These are phyloP conservation scores for Erithacus rubecula DNA, from an alignment of 2,797 vertebrate genomes.

Conservation along the genomic window DNA sequence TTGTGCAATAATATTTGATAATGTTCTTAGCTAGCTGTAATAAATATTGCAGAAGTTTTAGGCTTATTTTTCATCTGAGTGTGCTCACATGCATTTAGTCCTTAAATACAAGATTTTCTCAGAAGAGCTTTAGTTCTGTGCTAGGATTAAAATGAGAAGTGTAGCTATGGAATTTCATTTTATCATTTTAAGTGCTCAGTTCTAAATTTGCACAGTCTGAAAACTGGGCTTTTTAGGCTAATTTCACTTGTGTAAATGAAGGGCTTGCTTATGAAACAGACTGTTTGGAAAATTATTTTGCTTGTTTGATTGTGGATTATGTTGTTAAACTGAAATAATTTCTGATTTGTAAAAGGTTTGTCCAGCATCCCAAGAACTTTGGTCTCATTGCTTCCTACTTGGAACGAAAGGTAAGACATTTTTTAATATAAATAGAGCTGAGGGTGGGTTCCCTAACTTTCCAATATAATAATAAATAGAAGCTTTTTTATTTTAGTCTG, in stretches of 20 bases:
- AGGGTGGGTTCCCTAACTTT: neutral
- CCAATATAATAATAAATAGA: constrained; percentile 15
- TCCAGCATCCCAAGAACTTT: constrained; percentile 99
- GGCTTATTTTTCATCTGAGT: neutral
- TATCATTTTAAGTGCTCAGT: neutral
- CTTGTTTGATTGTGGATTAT: neutral
- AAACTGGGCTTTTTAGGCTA: neutral
- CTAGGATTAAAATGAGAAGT: neutral
- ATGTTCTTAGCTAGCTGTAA: neutral
- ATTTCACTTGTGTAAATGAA: neutral
- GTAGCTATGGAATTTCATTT: neutral
- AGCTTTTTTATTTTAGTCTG: neutral
- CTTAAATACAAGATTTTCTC: neutral
- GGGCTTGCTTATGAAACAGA: neutral
- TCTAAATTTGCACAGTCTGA: neutral
- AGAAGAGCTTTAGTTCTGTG: neutral
- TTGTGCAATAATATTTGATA: neutral
- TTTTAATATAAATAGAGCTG: neutral
- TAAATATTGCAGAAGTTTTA: neutral
- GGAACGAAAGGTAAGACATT: constrained; percentile 92
- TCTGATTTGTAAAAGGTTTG: constrained; percentile 82
- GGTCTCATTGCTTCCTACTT: constrained; percentile 96
- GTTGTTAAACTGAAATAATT: constrained; percentile 37
- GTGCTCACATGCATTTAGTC: neutral
- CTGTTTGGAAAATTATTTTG: neutral